Conservation (phyloP, 1,140 invertebrate genomes). For the Drosophila mayri region DNA sequence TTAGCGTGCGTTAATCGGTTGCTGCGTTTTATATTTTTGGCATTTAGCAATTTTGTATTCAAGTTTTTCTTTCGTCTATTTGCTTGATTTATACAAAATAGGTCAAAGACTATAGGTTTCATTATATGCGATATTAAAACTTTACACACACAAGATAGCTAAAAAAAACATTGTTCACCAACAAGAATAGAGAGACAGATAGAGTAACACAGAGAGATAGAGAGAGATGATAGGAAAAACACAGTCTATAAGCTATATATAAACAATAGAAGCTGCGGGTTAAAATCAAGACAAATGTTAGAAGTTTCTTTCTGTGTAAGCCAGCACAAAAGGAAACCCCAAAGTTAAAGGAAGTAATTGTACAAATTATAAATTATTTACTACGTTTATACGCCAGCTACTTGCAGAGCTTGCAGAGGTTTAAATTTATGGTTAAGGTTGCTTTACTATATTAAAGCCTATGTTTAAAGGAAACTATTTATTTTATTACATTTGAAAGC, state of each 20-base stretch:
- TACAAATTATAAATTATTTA: background rate
- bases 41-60: slow-evolving; percentile 40
- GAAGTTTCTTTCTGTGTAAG: slow-evolving; percentile 13
- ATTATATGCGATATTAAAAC: slow-evolving; percentile 60
- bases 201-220: slow-evolving; percentile 35
- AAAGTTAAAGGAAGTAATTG: background rate
- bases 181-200: slow-evolving; percentile 45
- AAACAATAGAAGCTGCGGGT: slow-evolving; percentile 62
- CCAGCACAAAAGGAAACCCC: slow-evolving; percentile 13
- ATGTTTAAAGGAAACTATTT: too few species aligned
- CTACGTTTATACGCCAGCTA: slow-evolving; percentile 32
- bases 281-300: slow-evolving; percentile 27
- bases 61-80: slow-evolving; percentile 47
- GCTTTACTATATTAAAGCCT: background rate
- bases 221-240: slow-evolving; percentile 51
- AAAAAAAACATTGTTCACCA: slow-evolving; percentile 48
- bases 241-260: slow-evolving; percentile 68
- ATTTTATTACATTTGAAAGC: background rate
- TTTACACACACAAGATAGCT: slow-evolving; percentile 78
- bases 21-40: slow-evolving; percentile 27
- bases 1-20: slow-evolving; percentile 53
- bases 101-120: slow-evolving; percentile 44
- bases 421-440: too few species aligned
- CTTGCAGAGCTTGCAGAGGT: background rate
- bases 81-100: slow-evolving; percentile 47